Evolutionary conservation across 1,140 invertebrate species (phyloP), one percentile per base, ranked within the genome.

Genomic region (Drosophila grimshawi): DNA sequence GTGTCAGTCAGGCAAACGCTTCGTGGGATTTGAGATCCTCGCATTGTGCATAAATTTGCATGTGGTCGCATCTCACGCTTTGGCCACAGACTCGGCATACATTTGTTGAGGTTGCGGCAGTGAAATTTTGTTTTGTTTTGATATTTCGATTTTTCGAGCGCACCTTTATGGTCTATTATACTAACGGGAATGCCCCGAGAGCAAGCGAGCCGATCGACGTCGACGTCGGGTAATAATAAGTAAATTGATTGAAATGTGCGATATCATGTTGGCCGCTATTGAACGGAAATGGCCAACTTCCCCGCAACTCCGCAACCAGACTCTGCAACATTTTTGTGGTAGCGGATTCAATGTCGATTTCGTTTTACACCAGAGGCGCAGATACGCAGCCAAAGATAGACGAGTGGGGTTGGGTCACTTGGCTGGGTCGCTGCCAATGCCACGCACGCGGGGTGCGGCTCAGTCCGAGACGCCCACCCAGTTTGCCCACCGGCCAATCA

Each of bases 161-260:
- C 83, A 86, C 83, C 85, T 86, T 86, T 86, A 86, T 86, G 83
- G 85, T 89, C 83, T 89, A 86, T 86, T 86, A 89, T 86, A 86
- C 83, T 88, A 86, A 86, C 83, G 83, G 83, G 83, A 86, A 89
- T 86, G 83, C 85, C 83, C 83, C 83, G 65, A 88, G 72, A 86
- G 82, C 82, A 77, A 80, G 51, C 41, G 10, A 48, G 45, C 49
- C 57, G 52, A 45, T 48, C 63, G 45, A 52, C 63, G 71, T 55
- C 41, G 56, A 61, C 67, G 66, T 43, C 81, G 81, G 39, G 79
- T 77, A 86, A 88, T 83, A 88, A 88, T 89, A 88, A 89, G 85
- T 86, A 89, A 89, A 86, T 86, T 89, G 85, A 89, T 89, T 89
- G 85, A 89, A 88, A 89, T 89, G 83, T 89, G 85, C 85, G 85